phyloP scores from a whole-genome alignment of 2,888 invertebrate genomes.

The Eueremaeus valkanovi region DNA sequence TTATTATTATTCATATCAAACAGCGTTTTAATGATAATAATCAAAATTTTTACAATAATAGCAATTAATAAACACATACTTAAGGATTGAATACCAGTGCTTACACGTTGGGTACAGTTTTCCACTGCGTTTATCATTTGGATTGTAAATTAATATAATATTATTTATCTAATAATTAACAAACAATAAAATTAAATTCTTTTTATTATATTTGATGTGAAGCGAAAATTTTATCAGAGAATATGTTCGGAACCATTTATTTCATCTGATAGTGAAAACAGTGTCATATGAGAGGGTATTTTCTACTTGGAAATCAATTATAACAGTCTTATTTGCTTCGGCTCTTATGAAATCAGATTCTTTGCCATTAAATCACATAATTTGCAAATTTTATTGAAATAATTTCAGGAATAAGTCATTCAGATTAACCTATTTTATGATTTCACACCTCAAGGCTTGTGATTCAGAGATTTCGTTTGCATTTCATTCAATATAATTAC shows the following conservation, averaged over 20 bases:
- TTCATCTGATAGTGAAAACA: slow-evolving; percentile 3
- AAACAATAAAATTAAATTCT: neutral
- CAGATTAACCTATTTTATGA: too few relatives aligned
- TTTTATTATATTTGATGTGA: slow-evolving; percentile 10
- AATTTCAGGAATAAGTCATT: too few relatives aligned
- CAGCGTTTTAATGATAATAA: neutral
- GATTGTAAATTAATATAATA: slow-evolving; percentile 28
- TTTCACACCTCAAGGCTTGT: too few relatives aligned
- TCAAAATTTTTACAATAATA: neutral
- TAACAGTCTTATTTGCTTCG: neutral
- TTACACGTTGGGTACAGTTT: neutral
- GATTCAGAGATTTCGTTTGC: too few relatives aligned
- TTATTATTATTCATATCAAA: too few relatives aligned
- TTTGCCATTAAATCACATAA: too few relatives aligned
- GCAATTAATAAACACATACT: neutral
- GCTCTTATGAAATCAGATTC: too few relatives aligned
- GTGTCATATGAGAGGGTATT: slow-evolving; percentile 17
- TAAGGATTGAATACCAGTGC: neutral
- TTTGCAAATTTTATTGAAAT: too few relatives aligned
- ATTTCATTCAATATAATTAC: too few relatives aligned
- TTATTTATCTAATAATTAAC: slow-evolving; percentile 28
- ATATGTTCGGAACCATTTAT: neutral
- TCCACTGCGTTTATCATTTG: neutral
- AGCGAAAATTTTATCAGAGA: neutral
- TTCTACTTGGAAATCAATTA: neutral